A percentile compares a stretch with the other conserved stretches of the same genome.
phyloP scores from a whole-genome alignment of 2,113 vertebrate species.

The Pelecanoides urinatrix region DNA sequence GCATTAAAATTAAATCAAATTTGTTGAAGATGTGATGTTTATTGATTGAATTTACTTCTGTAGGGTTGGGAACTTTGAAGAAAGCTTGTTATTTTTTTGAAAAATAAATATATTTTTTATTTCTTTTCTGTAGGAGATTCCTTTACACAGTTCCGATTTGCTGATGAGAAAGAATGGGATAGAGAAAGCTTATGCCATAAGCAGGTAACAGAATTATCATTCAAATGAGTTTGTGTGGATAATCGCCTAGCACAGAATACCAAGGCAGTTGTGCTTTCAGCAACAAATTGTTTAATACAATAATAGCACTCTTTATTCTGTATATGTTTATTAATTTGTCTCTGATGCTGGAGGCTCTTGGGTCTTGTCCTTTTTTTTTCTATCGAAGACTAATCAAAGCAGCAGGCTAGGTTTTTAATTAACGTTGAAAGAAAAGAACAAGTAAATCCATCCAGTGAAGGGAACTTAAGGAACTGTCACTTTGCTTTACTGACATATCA shows the following conservation, averaged over 20 bases:
- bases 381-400: neutral
- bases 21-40: neutral
- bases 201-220: conserved; percentile 74
- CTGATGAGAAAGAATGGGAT: conserved; percentile 94
- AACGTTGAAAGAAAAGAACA: neutral
- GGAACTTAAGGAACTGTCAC: neutral
- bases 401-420: neutral
- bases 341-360: neutral
- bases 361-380: neutral
- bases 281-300: neutral
- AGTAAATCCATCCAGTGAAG: neutral
- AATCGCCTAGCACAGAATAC: neutral
- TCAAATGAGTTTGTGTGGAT: neutral
- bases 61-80: neutral
- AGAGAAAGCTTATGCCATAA: conserved; percentile 72
- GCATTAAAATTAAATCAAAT: neutral
- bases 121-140: conserved; percentile 83
- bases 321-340: neutral
- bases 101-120: neutral
- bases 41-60: neutral
- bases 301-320: neutral
- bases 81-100: neutral
- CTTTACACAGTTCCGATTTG: conserved; percentile 90
- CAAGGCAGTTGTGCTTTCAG: neutral
- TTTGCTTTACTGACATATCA: neutral